Conservation (phyloP, 2,113 vertebrate species). For the Eolophus roseicapilla region DNA sequence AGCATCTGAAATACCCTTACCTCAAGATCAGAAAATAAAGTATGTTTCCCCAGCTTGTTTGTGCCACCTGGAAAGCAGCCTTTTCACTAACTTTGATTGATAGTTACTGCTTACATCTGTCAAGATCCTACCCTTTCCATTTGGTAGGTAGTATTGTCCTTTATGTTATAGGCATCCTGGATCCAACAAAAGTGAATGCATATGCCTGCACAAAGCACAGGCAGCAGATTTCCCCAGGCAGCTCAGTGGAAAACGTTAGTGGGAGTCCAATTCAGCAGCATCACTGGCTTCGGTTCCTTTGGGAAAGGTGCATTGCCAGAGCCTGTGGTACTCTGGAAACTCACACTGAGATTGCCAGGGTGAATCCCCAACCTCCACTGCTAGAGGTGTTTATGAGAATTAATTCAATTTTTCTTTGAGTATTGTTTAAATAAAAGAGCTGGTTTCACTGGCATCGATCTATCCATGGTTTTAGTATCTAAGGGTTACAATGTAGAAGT, state of each 20-base stretch:
- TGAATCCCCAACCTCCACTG: not conserved
- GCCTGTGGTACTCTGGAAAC: not conserved
- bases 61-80: constrained; percentile 56
- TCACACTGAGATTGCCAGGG: not conserved
- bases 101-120: constrained; percentile 52
- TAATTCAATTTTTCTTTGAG: not conserved
- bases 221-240: constrained; percentile 24
- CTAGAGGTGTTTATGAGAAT: not conserved
- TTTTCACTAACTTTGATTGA: constrained; percentile 41
- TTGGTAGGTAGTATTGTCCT: not conserved
- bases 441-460: not conserved
- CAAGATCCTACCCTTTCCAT: not conserved
- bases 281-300: not conserved
- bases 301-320: not conserved
- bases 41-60: not conserved
- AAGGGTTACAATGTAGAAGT: not conserved
- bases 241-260: not conserved
- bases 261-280: not conserved
- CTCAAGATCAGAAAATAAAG: not conserved
- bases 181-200: not conserved
- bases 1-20: not conserved
- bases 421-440: not conserved
- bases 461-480: not conserved
- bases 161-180: not conserved
- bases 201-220: not conserved